Percentiles rank a stretch among this genome's conserved stretches.
phyloP scores from a whole-genome alignment of 1,140 invertebrate genomes.

The Drosophila bocki region DNA sequence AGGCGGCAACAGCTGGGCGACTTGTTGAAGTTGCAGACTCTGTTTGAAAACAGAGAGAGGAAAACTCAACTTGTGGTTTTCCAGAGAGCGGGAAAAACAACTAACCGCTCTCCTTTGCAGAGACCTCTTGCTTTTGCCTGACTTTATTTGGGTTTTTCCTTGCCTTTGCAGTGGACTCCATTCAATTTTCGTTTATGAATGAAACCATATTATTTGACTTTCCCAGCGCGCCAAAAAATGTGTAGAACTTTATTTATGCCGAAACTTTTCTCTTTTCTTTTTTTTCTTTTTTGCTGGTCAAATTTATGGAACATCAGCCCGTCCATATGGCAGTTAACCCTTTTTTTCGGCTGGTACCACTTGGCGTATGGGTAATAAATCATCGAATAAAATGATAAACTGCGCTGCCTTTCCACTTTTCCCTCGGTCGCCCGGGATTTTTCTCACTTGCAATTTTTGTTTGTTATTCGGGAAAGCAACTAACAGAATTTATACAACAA shows the following conservation, averaged over 20 bases:
- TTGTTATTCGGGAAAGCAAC: slow-evolving; percentile 13
- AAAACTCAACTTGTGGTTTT: neutral
- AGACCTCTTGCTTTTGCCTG: slow-evolving; percentile 28
- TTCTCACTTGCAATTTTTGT: slow-evolving; percentile 16
- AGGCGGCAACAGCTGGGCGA: slow-evolving; percentile 59
- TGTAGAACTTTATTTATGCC: slow-evolving; percentile 28
- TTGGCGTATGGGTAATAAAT: slow-evolving; percentile 67
- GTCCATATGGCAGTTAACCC: slow-evolving; percentile 51
- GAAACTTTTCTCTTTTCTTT: slow-evolving; percentile 11
- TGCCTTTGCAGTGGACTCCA: slow-evolving; percentile 44
- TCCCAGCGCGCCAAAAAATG: slow-evolving; percentile 25
- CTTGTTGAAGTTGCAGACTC: slow-evolving; percentile 65
- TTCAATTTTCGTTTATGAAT: slow-evolving; percentile 66
- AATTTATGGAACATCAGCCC: slow-evolving; percentile 27
- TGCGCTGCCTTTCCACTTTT: slow-evolving; percentile 12
- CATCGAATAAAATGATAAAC: slow-evolving; percentile 72
- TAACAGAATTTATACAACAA: slow-evolving; percentile 14
- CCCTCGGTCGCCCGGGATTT: neutral
- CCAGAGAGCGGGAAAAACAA: neutral
- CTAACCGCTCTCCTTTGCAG: slow-evolving; percentile 36
- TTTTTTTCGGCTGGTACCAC: slow-evolving; percentile 32
- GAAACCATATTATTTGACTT: slow-evolving; percentile 35
- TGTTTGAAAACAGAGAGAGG: slow-evolving; percentile 26
- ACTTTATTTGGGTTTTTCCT: slow-evolving; percentile 23
- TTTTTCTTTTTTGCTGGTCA: slow-evolving; percentile 17